phyloP scores from a whole-genome alignment of 2,113 vertebrate species.

The Hucho hucho region DNA sequence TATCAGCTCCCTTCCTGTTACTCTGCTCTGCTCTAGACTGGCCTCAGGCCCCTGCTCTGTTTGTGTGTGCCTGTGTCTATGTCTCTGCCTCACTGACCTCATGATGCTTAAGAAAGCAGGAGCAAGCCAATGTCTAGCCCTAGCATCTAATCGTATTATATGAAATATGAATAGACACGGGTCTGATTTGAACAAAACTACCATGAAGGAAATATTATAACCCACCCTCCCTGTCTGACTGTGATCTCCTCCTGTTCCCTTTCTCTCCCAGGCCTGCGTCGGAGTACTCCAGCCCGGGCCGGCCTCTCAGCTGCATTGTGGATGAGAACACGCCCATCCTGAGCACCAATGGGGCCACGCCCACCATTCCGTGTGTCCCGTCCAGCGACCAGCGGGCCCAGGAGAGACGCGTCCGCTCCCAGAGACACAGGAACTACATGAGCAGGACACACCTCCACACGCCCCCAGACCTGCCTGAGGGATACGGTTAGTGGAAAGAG shows the following conservation, averaged over 20 bases:
- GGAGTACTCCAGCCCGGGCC: conserved; percentile 94
- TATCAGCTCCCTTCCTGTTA: conserved; percentile 10
- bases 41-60: background rate
- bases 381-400: conserved; percentile 82
- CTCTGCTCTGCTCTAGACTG: background rate
- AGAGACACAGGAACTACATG: conserved; percentile 98
- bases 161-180: too few relatives aligned
- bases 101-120: too few relatives aligned
- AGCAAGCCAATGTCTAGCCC: too few relatives aligned
- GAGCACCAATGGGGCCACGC: conserved; percentile 86
- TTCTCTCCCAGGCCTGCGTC: conserved; percentile 82
- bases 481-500: conserved; percentile 82
- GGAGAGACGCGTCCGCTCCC: conserved; percentile 91
- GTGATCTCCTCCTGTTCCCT: background rate
- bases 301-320: conserved; percentile 95
- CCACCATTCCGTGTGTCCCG: conserved; percentile 75
- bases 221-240: background rate
- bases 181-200: background rate
- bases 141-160: too few relatives aligned
- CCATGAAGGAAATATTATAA: background rate
- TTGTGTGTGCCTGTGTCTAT: background rate
- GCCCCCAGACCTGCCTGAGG: conserved; percentile 93
- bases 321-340: conserved; percentile 93
- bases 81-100: background rate
- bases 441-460: conserved; percentile 98